Evolutionary conservation across 2,888 invertebrate genomes (phyloP).

Genomic region (Dryobota labecula): DNA sequence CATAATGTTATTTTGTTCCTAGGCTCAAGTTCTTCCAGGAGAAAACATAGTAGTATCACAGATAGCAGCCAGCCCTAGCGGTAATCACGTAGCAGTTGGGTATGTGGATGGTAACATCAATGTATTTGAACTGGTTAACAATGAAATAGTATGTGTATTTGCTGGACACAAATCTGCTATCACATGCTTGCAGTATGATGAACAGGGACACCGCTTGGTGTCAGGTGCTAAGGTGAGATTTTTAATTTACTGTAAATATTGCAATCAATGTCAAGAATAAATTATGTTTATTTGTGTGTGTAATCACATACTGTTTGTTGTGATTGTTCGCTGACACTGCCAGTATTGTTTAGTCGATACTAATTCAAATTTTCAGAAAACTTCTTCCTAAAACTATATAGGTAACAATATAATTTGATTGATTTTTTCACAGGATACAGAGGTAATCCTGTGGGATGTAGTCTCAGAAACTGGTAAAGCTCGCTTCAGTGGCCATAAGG

Average conservation of each 20-base stretch:
- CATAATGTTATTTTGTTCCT: slow-evolving; percentile 35
- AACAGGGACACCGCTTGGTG: slow-evolving; percentile 95
- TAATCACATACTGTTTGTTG: neutral
- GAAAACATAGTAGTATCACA: slow-evolving; percentile 95
- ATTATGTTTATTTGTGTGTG: neutral
- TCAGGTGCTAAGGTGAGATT: slow-evolving; percentile 95
- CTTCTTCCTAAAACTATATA: neutral
- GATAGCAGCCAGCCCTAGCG: slow-evolving; percentile 94
- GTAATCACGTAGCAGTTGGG: slow-evolving; percentile 96
- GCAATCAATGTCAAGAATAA: slow-evolving; percentile 2
- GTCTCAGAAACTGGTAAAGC: slow-evolving; percentile 97
- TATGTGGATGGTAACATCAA: slow-evolving; percentile 97
- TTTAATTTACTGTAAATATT: neutral
- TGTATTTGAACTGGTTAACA: slow-evolving; percentile 94
- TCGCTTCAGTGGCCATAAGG: slow-evolving; percentile 97
- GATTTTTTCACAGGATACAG: slow-evolving; percentile 94
- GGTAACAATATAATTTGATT: neutral
- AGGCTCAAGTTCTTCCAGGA: slow-evolving; percentile 95
- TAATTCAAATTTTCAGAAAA: neutral
- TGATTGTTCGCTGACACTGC: neutral
- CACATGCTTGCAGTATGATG: slow-evolving; percentile 95
- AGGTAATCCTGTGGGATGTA: slow-evolving; percentile 98
- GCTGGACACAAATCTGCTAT: slow-evolving; percentile 97
- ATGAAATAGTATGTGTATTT: slow-evolving; percentile 93
- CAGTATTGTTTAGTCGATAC: neutral